Conservation (phyloP, 1,140 invertebrate species). For the Oedothorax gibbosus region DNA sequence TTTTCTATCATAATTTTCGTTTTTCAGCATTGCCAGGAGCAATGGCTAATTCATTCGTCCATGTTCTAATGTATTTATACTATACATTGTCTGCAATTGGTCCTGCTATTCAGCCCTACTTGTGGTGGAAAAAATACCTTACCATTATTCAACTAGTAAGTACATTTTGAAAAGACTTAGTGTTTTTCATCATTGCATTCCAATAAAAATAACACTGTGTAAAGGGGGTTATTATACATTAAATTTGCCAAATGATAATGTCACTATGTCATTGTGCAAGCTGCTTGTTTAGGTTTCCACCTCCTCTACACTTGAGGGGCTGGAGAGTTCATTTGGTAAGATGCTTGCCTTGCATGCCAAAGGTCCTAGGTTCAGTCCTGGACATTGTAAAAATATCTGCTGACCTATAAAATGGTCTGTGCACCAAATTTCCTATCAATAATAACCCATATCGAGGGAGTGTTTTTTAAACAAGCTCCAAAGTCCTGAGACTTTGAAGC, state of each 20-base stretch:
- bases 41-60: slow-evolving; percentile 81
- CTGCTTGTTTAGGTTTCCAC: background rate
- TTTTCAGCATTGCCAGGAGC: slow-evolving; percentile 84
- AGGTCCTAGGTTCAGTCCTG: too few species aligned
- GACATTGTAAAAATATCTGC: too few species aligned
- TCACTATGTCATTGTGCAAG: too few species aligned
- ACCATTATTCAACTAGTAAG: slow-evolving; percentile 64
- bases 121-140: slow-evolving; percentile 71
- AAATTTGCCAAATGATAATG: slow-evolving; percentile 75
- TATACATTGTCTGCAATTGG: slow-evolving; percentile 68
- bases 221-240: slow-evolving; percentile 69
- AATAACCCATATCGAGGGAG: too few species aligned
- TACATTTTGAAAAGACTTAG: slow-evolving; percentile 57
- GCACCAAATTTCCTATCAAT: too few species aligned
- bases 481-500: too few species aligned
- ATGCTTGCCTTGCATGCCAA: too few species aligned
- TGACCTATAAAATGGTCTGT: too few species aligned
- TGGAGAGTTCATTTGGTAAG: too few species aligned
- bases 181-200: too few species aligned
- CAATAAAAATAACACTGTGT: too few species aligned
- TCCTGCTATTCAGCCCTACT: slow-evolving; percentile 68
- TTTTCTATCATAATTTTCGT: slow-evolving; percentile 46
- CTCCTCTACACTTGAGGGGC: background rate
- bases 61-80: slow-evolving; percentile 70
- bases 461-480: too few species aligned